A percentile compares a stretch with the other conserved stretches of the same genome.
phyloP scores from a whole-genome alignment of 53 echinoderm and acorn worm species.

The Paracentrotus lividus region DNA sequence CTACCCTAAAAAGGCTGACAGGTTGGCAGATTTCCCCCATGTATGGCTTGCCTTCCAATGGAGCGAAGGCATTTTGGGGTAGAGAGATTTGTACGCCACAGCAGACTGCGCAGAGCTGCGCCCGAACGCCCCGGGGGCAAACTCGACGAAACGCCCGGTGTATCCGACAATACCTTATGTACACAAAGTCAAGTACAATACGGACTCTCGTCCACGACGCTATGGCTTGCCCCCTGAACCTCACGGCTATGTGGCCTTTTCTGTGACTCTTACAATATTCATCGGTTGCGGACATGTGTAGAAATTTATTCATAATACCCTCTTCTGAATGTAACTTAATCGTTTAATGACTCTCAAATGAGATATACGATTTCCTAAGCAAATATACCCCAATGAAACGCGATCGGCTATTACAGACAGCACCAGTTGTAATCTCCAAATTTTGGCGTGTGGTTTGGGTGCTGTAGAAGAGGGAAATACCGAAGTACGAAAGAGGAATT shows the following conservation, averaged over 20 bases:
- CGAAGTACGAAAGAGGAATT: background rate
- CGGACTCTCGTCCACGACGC: background rate
- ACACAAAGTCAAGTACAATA: constrained; percentile 1
- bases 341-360: constrained; percentile 64
- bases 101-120: constrained; percentile 26
- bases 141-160: constrained; percentile 11
- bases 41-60: background rate
- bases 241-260: background rate
- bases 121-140: background rate
- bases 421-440: constrained; percentile 42
- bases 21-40: constrained; percentile 2
- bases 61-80: background rate
- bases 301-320: constrained; percentile 53
- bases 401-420: constrained; percentile 45
- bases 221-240: background rate
- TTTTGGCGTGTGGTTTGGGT: background rate
- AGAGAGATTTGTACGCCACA: constrained; percentile 4
- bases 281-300: constrained; percentile 22
- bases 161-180: constrained; percentile 21
- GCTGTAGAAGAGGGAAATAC: background rate
- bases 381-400: constrained; percentile 56
- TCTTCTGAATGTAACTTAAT: constrained; percentile 56
- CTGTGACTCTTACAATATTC: constrained; percentile 13
- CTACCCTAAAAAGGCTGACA: background rate
- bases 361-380: constrained; percentile 44